phyloP scores from a whole-genome alignment of 37 sponge, comb jelly and placozoan genomes.

The Oopsacas minuta region DNA sequence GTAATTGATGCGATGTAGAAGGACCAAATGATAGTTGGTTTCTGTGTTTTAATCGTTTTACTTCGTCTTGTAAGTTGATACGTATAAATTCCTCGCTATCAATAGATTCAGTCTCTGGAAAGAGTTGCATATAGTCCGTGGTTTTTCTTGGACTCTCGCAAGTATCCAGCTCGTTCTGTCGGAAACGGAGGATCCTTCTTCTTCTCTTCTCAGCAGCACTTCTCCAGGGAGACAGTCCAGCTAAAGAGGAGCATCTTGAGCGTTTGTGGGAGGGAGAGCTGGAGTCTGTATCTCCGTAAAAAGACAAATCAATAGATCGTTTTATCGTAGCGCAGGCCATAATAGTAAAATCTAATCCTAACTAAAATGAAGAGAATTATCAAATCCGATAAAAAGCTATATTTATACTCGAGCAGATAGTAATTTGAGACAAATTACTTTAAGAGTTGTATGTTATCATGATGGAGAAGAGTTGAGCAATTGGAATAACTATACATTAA shows the following conservation, averaged over 20 bases:
- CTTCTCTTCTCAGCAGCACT: neutral
- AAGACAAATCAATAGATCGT: conserved; percentile 50
- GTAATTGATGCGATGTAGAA: neutral
- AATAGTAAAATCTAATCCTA: neutral
- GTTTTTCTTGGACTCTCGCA: neutral
- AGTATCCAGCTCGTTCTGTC: neutral
- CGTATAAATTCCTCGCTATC: neutral
- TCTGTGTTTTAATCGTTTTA: neutral
- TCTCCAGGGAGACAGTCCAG: conserved; percentile 25
- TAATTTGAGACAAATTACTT: neutral
- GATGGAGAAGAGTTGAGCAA: no score
- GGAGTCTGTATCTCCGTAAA: conserved; percentile 19
- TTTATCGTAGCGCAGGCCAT: conserved; percentile 87
- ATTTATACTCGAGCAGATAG: neutral
- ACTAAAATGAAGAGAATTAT: neutral
- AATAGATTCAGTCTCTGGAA: neutral
- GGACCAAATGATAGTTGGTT: neutral
- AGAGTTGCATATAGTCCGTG: neutral
- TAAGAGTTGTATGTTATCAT: no score
- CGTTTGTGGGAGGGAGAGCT: conserved; percentile 37
- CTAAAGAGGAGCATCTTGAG: conserved; percentile 45
- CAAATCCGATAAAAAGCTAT: neutral
- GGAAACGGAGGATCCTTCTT: neutral
- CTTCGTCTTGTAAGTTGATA: conserved; percentile 21
- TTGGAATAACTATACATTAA: no score